Conservation (phyloP, 2,113 vertebrate species). For the Arenaria interpres region DNA sequence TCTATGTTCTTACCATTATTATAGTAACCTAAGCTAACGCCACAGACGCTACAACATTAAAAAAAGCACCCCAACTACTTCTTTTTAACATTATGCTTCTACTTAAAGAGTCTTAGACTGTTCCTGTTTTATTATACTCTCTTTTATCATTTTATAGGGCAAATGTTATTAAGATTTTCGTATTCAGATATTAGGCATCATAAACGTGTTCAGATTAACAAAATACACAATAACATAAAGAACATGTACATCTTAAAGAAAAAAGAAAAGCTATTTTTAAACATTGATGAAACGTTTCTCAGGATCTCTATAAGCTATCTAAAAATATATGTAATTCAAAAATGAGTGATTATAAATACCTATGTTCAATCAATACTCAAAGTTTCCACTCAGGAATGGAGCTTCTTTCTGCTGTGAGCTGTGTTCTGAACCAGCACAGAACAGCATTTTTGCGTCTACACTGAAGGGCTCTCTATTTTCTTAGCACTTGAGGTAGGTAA, state of each 20-base stretch:
- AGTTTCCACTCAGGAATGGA: not conserved
- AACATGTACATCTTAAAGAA: not conserved
- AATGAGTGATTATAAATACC: accelerated
- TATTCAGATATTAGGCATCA: not conserved
- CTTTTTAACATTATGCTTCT: no score
- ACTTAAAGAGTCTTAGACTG: not conserved
- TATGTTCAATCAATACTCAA: not conserved
- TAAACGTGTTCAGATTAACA: not conserved
- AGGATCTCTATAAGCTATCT: not conserved
- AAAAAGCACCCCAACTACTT: not conserved
- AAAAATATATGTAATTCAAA: accelerated
- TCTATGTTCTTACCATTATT: not conserved
- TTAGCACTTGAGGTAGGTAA: not conserved
- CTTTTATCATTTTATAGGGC: not conserved
- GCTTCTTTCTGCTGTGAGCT: not conserved
- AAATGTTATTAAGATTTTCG: not conserved
- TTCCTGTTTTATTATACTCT: not conserved
- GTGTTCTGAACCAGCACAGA: not conserved
- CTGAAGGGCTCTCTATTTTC: not conserved
- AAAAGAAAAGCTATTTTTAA: accelerated
- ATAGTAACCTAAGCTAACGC: not conserved
- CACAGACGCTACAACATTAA: not conserved
- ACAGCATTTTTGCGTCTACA: not conserved
- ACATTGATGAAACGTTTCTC: not conserved
- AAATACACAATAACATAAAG: not conserved